Conservation (phyloP, 2,888 invertebrate species). For the Phaonia tiefii region DNA sequence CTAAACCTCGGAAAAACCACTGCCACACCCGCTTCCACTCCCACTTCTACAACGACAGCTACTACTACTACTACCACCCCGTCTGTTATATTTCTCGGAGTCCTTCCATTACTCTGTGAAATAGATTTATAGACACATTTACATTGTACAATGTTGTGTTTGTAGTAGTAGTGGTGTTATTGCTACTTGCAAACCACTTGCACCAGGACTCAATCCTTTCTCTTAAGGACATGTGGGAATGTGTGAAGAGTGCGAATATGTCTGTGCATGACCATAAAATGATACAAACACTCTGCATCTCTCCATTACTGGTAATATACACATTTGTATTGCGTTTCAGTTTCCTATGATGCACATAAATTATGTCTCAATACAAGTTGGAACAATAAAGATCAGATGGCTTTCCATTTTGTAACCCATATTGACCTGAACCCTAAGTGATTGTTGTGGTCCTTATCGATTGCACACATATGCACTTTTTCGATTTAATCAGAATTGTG, state of each 20-base stretch:
- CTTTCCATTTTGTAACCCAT: background rate
- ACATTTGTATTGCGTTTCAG: constrained; percentile 8
- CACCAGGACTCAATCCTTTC: constrained; percentile 9
- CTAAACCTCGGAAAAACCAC: background rate
- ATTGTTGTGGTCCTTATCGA: background rate
- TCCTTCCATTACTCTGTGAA: background rate
- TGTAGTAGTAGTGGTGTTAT: background rate
- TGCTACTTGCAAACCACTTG: constrained; percentile 4
- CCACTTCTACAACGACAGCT: constrained; percentile 16
- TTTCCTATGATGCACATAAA: constrained; percentile 5
- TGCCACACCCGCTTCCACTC: background rate
- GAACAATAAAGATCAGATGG: constrained; percentile 38
- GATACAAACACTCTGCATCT: background rate
- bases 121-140: constrained; percentile 51
- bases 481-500: constrained; percentile 11
- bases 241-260: background rate
- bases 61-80: constrained; percentile 13
- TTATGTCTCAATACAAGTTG: constrained; percentile 15
- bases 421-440: constrained; percentile 37
- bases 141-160: constrained; percentile 1
- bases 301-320: background rate
- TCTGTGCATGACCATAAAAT: constrained; percentile 12
- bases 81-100: background rate
- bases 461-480: background rate
- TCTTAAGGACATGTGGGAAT: background rate